Base-by-base conservation (phyloP, 2,888 invertebrate species). In the Xestia rhomboidea region DNA sequence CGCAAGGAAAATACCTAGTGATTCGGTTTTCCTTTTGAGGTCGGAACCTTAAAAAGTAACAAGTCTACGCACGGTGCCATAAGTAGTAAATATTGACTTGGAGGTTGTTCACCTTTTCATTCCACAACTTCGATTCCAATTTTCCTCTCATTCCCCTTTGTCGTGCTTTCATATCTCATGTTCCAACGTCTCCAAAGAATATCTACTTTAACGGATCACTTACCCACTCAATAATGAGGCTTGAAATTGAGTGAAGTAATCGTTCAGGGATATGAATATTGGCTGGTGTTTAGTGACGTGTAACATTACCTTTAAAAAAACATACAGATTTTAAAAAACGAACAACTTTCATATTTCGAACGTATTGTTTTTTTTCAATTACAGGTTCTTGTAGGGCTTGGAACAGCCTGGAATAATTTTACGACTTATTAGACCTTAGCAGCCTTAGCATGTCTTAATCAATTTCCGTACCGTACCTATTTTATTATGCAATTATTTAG, bases 221-320 rank as follows among this genome's bases (percentile, higher is more conserved):
- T 69, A 76, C 75, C 81, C 68, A 64, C 46, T 69, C 63, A 57
- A 81, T 75, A 85, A 87, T 79, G 80, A 82, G 71, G 77, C 84
- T 77, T 82, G 80, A 87, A 87, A 87, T 84, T 84, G 79, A 64
- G 54, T 75, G n/a, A 67, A 54, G 27, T 41, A 76, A 81, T 67
- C 71, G 38, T 64, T 46, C 66, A 44, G 54, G 66, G 70, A 76
- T 73, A 79, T 81, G 70, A 81, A 76, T 73, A 75, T 77, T 85
- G 68, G 34, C 24, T 54, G n/a, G 30, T 71, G 85, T 79, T 74
- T 60, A 68, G 34, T 80, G 68, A 68, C 68, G 72, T 41, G 78
- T 73, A 46, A 75, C 69, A 76, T 80, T 73, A 44, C 70, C 38
- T 69, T 69, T 18, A 60, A 21, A 41, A 38, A 51, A 71, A 54